Percentiles rank a stretch among this genome's conserved stretches.
Evolutionary conservation across 1,140 invertebrate species (phyloP).

Genomic region (Steinernema khuongi): DNA sequence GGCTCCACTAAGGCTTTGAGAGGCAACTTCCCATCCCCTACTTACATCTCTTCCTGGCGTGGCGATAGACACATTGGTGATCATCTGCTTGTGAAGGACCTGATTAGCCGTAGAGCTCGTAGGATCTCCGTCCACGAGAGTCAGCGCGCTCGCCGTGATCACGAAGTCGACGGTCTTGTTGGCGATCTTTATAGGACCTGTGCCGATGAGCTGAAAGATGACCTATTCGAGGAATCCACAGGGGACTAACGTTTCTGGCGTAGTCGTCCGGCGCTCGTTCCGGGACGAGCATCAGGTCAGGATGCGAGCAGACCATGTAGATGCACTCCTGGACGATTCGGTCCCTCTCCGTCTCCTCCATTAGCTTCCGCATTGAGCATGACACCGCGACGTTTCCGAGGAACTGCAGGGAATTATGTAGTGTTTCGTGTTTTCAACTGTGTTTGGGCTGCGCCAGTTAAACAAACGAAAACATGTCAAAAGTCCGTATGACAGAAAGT

Average conservation of each 20-base stretch:
- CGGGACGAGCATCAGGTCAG: not conserved
- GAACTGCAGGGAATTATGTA: not conserved
- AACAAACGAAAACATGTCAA: no score
- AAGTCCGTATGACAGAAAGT: no score
- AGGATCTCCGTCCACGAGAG: not conserved
- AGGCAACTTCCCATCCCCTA: not conserved
- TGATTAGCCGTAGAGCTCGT: not conserved
- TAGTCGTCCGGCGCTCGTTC: not conserved
- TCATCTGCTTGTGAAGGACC: not conserved
- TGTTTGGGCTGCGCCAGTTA: no score
- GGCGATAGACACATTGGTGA: not conserved
- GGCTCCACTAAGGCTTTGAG: no score
- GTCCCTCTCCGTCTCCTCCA: not conserved
- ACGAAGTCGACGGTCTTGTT: not conserved
- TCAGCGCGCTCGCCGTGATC: not conserved
- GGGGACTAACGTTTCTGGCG: not conserved
- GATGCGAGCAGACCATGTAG: constrained; percentile 8
- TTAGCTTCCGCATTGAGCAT: not conserved
- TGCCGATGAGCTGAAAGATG: not conserved
- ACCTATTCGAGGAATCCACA: not conserved
- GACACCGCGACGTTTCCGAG: not conserved
- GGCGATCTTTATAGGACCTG: not conserved
- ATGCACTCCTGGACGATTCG: constrained; percentile 1
- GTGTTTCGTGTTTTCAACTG: no score
- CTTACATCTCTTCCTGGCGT: not conserved